Percentiles rank a stretch among this genome's conserved stretches.
These are phyloP conservation scores for Mythimna impura DNA, from an alignment of 2,888 invertebrate species.

Conservation along the genomic window DNA sequence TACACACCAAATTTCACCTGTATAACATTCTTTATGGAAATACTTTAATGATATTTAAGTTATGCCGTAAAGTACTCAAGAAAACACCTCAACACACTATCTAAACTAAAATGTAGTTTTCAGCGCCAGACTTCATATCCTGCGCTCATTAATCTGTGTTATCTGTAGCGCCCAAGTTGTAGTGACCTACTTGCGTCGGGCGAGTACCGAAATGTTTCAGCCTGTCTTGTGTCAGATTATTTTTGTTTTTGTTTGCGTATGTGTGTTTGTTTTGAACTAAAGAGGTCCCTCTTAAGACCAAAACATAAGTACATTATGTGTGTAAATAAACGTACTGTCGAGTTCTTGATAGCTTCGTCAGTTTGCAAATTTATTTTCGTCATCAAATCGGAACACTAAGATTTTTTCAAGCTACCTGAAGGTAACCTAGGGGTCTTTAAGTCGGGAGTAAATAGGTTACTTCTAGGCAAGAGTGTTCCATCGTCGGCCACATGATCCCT, in stretches of 20 bases:
- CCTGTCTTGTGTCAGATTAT: slow-evolving; percentile 61
- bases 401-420: no score
- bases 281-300: not conserved
- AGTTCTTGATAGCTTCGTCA: not conserved
- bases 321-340: not conserved
- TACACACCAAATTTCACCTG: no score
- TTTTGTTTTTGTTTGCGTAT: slow-evolving; percentile 46
- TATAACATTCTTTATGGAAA: no score
- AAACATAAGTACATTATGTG: not conserved
- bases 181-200: slow-evolving; percentile 52
- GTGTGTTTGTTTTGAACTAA: slow-evolving; percentile 12
- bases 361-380: not conserved
- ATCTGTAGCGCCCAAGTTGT: slow-evolving; percentile 60
- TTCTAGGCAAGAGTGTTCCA: no score
- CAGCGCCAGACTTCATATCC: slow-evolving; percentile 61
- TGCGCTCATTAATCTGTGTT: slow-evolving; percentile 62
- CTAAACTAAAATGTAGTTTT: slow-evolving; percentile 58
- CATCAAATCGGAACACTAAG: not conserved
- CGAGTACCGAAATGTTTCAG: slow-evolving; percentile 46
- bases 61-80: slow-evolving; percentile 21
- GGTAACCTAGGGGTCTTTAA: no score
- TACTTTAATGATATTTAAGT: not conserved
- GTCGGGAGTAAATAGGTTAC: not conserved
- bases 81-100: slow-evolving; percentile 30
- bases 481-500: no score